These are phyloP conservation scores for Mongoloraphidia duomilia DNA, from an alignment of 2,888 invertebrate genomes.

Conservation along the genomic window DNA sequence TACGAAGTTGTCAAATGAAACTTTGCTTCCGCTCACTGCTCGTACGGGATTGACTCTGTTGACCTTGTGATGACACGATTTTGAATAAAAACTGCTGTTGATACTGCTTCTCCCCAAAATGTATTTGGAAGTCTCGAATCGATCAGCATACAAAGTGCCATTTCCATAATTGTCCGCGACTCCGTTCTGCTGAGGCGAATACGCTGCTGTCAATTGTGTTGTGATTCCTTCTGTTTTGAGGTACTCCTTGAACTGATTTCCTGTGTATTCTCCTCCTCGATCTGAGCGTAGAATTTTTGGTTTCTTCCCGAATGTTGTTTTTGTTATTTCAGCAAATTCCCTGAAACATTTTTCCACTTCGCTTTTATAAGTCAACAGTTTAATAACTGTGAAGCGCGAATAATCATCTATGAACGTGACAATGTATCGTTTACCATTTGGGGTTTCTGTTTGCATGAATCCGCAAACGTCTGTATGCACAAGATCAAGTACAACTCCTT, in stretches of 20 bases:
- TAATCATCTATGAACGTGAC: constrained; percentile 22
- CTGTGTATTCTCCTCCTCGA: constrained; percentile 18
- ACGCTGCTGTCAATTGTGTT: constrained; percentile 11
- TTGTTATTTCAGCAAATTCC: constrained; percentile 11
- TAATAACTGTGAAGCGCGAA: constrained; percentile 15
- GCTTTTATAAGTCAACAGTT: constrained; percentile 15
- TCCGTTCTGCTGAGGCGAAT: constrained; percentile 18
- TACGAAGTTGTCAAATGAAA: too few relatives aligned
- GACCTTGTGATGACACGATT: too few relatives aligned
- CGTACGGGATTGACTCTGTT: constrained; percentile 9
- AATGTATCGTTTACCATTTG: constrained; percentile 16
- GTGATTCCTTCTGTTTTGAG: constrained; percentile 17
- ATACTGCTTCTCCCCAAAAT: constrained; percentile 11
- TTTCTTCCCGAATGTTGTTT: constrained; percentile 12
- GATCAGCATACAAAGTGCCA: constrained; percentile 8
- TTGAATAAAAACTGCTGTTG: constrained; percentile 8
- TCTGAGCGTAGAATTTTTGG: constrained; percentile 14
- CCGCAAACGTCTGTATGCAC: constrained; percentile 20
- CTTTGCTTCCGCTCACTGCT: constrained; percentile 12
- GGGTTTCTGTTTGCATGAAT: constrained; percentile 17
- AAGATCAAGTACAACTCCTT: constrained; percentile 13
- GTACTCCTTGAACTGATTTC: constrained; percentile 10
- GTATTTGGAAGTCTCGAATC: constrained; percentile 4
- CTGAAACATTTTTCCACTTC: constrained; percentile 12
- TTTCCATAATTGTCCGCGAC: too few relatives aligned